phyloP scores from a whole-genome alignment of 2,113 vertebrate species.

The Triplophysa siluroides region DNA sequence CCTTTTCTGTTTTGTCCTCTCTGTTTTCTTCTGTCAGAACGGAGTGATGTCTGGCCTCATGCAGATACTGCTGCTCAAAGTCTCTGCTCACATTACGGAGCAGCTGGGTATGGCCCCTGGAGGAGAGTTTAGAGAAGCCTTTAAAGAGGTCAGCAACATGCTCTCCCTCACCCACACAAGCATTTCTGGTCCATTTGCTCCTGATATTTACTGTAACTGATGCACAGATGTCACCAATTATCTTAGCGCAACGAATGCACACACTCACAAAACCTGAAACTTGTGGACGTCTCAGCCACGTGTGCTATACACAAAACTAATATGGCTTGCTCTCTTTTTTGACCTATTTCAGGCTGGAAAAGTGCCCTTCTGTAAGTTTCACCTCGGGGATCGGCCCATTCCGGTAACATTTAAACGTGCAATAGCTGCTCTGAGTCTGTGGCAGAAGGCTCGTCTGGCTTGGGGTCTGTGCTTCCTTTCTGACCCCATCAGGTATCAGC shows the following conservation, averaged over 20 bases:
- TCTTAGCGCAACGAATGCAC: background rate
- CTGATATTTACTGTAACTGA: conserved; percentile 21
- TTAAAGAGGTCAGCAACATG: conserved; percentile 83
- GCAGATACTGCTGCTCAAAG: conserved; percentile 97
- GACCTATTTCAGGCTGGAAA: conserved; percentile 81
- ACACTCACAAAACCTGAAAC: background rate
- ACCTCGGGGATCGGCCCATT: conserved; percentile 95
- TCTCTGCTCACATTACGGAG: conserved; percentile 97
- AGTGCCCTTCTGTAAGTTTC: conserved; percentile 98
- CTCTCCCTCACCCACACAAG: background rate
- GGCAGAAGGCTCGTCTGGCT: conserved; percentile 95
- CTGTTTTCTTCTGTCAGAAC: conserved; percentile 74
- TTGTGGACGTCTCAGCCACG: background rate
- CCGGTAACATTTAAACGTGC: conserved; percentile 97
- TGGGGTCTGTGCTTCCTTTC: conserved; percentile 98
- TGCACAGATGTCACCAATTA: conserved; percentile 19
- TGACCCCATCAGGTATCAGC: conserved; percentile 92
- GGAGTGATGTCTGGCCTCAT: conserved; percentile 96
- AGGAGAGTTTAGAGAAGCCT: conserved; percentile 97
- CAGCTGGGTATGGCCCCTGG: conserved; percentile 98
- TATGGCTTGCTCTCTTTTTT: background rate
- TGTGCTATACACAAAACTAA: background rate
- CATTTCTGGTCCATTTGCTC: background rate
- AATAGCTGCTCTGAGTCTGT: conserved; percentile 94
- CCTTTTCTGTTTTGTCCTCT: background rate